Evolutionary conservation across 2,797 vertebrate species (phyloP).

Genomic region (Pampus argenteus): DNA sequence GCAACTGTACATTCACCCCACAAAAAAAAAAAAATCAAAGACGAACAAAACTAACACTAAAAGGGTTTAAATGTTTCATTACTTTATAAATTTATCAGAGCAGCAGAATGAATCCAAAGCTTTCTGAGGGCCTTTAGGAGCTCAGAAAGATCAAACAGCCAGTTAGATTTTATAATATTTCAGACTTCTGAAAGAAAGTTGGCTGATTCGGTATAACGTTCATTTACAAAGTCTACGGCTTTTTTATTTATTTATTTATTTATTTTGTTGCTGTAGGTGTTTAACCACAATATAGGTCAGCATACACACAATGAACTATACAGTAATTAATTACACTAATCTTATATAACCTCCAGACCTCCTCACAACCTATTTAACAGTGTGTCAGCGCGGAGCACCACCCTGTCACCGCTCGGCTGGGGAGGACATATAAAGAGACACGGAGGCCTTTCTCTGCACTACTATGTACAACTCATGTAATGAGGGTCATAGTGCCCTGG

Average conservation of each 20-base stretch:
- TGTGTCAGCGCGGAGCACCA: slow-evolving; percentile 37
- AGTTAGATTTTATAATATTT: slow-evolving; percentile 18
- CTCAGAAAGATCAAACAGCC: slow-evolving; percentile 34
- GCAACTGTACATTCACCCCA: neutral
- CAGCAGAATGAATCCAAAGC: slow-evolving; percentile 16
- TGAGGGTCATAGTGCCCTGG: slow-evolving; percentile 73
- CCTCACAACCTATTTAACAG: slow-evolving; percentile 62
- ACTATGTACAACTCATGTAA: slow-evolving; percentile 71
- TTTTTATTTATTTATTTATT: too few relatives aligned
- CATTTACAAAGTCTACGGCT: slow-evolving; percentile 12
- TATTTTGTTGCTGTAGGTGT: neutral
- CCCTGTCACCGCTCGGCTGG: slow-evolving; percentile 41
- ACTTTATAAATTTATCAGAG: slow-evolving; percentile 9
- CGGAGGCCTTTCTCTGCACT: slow-evolving; percentile 49
- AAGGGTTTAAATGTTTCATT: slow-evolving; percentile 15
- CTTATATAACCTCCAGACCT: slow-evolving; percentile 57
- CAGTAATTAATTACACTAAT: slow-evolving; percentile 66
- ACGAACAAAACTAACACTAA: slow-evolving; percentile 8
- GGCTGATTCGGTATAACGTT: slow-evolving; percentile 4
- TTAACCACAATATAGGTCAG: slow-evolving; percentile 37
- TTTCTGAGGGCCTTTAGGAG: slow-evolving; percentile 22
- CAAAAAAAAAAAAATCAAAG: slow-evolving; percentile 18
- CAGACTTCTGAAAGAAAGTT: slow-evolving; percentile 18
- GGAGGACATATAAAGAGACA: slow-evolving; percentile 58
- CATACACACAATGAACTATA: slow-evolving; percentile 30